Conservation (phyloP, 2,113 vertebrate species). For the Cololabis saira region DNA sequence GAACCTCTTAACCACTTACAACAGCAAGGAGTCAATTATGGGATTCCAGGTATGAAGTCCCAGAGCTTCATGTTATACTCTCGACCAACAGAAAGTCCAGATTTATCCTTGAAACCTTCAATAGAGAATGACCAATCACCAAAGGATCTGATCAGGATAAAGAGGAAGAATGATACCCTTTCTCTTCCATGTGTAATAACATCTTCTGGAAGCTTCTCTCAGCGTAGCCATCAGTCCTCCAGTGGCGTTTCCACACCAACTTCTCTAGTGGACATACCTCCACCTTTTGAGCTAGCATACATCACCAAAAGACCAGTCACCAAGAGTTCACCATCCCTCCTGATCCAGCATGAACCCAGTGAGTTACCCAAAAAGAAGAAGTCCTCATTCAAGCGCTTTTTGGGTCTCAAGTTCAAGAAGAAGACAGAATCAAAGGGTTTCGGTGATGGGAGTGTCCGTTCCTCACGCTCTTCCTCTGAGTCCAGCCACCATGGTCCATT, state of each 20-base stretch:
- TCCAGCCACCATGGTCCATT: slow-evolving; percentile 92
- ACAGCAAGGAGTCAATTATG: slow-evolving; percentile 69
- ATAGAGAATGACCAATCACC: slow-evolving; percentile 76
- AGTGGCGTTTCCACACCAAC: slow-evolving; percentile 89
- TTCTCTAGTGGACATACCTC: slow-evolving; percentile 92
- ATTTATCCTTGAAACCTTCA: slow-evolving; percentile 78
- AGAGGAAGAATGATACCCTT: slow-evolving; percentile 86
- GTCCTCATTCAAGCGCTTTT: slow-evolving; percentile 94
- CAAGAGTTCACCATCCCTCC: slow-evolving; percentile 94
- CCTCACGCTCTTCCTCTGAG: slow-evolving; percentile 93
- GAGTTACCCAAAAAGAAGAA: slow-evolving; percentile 94
- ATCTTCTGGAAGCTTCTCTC: slow-evolving; percentile 93
- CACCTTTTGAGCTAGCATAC: slow-evolving; percentile 95
- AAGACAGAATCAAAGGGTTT: slow-evolving; percentile 90
- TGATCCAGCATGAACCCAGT: slow-evolving; percentile 87
- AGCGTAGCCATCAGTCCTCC: slow-evolving; percentile 84
- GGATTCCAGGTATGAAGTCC: slow-evolving; percentile 83
- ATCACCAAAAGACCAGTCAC: slow-evolving; percentile 96
- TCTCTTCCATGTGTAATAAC: slow-evolving; percentile 89
- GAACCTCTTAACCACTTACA: slow-evolving; percentile 72
- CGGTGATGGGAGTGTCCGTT: slow-evolving; percentile 88
- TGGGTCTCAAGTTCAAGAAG: slow-evolving; percentile 92
- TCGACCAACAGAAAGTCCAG: slow-evolving; percentile 87
- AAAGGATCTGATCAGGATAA: slow-evolving; percentile 80
- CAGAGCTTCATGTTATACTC: slow-evolving; percentile 88